Conservation (phyloP, 2,888 invertebrate species). For the Stramonita haemastoma region DNA sequence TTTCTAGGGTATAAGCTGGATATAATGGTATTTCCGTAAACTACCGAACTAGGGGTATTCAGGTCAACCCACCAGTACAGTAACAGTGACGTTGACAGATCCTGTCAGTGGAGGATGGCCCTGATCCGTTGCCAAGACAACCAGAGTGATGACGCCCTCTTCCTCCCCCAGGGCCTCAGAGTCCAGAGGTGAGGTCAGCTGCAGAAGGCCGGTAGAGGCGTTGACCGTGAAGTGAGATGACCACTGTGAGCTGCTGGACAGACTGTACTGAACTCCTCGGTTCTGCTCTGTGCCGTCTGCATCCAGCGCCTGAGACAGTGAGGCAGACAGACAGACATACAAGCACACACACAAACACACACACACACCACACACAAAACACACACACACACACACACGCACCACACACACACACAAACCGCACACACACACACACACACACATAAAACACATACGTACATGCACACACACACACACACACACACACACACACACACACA, state of each 20-base stretch:
- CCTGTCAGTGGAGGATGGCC: slow-evolving; percentile 55
- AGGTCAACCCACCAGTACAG: slow-evolving; percentile 89
- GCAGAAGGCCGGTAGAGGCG: slow-evolving; percentile 82
- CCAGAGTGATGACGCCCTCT: slow-evolving; percentile 54
- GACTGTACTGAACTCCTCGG: slow-evolving; percentile 60
- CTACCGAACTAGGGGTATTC: no score
- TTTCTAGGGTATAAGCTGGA: no score
- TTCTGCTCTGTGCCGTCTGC: slow-evolving; percentile 81
- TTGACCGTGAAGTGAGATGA: slow-evolving; percentile 80
- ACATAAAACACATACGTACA: no score
- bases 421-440: no score
- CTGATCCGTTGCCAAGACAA: slow-evolving; percentile 65
- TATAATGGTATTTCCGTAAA: no score
- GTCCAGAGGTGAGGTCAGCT: slow-evolving; percentile 61
- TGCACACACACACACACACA: no score
- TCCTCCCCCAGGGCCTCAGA: slow-evolving; percentile 60
- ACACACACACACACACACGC: no score
- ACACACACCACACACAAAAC: no score
- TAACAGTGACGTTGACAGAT: slow-evolving; percentile 61
- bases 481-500: no score
- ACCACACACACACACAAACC: no score
- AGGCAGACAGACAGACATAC: no score
- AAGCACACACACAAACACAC: no score
- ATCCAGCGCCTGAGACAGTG: slow-evolving; percentile 83
- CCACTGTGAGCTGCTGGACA: neutral